Percentiles rank a stretch among this genome's conserved stretches.
phyloP scores from a whole-genome alignment of 2,113 vertebrate genomes.

The Cyprichromis sp. region DNA sequence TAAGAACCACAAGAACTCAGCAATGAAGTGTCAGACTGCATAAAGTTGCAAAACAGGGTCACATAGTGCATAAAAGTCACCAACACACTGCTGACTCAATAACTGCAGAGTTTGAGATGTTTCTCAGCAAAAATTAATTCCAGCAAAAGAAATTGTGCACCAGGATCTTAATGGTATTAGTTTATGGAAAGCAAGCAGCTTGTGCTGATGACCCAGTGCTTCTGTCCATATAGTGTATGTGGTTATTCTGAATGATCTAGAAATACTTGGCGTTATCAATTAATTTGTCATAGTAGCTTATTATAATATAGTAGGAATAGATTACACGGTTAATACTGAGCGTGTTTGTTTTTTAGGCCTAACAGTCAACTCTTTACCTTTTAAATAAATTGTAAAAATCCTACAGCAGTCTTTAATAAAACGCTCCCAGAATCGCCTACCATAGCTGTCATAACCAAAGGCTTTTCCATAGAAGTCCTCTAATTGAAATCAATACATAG shows the following conservation, averaged over 20 bases:
- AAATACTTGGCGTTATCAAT: neutral
- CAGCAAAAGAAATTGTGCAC: neutral
- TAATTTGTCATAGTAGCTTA: neutral
- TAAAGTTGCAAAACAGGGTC: neutral
- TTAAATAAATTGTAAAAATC: neutral
- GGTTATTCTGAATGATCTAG: neutral
- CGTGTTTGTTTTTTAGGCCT: neutral
- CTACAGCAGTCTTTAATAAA: neutral
- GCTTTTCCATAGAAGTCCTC: neutral
- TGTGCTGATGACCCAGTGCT: neutral
- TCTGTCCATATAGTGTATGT: neutral
- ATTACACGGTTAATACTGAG: neutral
- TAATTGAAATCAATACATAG: conserved; percentile 49
- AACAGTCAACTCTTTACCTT: neutral
- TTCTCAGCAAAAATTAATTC: neutral
- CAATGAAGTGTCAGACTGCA: neutral
- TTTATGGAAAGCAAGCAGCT: neutral
- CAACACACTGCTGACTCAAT: neutral
- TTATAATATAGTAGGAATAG: neutral
- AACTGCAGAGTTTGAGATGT: neutral
- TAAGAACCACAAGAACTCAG: neutral
- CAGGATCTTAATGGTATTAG: neutral
- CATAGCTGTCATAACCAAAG: conserved; percentile 12
- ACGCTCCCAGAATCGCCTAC: neutral
- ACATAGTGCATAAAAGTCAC: neutral